Evolutionary conservation across 2,888 invertebrate species (phyloP).

Genomic region (Platerodrilus igneus): DNA sequence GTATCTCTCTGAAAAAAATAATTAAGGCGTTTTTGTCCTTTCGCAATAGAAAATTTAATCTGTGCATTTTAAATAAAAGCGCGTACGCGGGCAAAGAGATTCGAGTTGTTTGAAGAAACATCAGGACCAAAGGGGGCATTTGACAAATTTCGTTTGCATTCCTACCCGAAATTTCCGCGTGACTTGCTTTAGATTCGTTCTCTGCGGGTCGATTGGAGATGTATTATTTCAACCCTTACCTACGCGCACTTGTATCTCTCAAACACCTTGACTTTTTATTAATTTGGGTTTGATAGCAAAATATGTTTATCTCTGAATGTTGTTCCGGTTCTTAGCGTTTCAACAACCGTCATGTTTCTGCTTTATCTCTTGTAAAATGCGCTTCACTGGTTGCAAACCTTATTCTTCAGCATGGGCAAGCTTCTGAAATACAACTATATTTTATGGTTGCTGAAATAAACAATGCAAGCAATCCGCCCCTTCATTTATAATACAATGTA

Average conservation of each 20-base stretch:
- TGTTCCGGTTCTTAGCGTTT: too few species aligned
- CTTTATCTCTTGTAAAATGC: conserved; percentile 40
- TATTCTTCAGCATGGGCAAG: conserved; percentile 22
- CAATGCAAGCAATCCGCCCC: conserved; percentile 12
- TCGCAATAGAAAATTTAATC: conserved; percentile 10
- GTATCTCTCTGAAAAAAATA: conserved; percentile 5
- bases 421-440: conserved; percentile 24
- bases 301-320: too few species aligned
- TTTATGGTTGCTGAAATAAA: conserved; percentile 23
- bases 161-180: conserved; percentile 44
- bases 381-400: conserved; percentile 27
- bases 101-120: conserved; percentile 40
- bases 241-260: conserved; percentile 19
- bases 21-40: conserved; percentile 1
- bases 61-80: conserved; percentile 20
- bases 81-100: conserved; percentile 21
- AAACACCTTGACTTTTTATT: too few species aligned
- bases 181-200: conserved; percentile 35
- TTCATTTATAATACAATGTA: conserved; percentile 10
- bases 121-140: conserved; percentile 39
- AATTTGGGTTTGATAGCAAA: too few species aligned
- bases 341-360: too few species aligned
- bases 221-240: conserved; percentile 32
- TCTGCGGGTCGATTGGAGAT: conserved; percentile 35
- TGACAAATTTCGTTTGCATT: conserved; percentile 49